Evolutionary conservation across 1,140 invertebrate genomes (phyloP), one percentile per base, ranked within the genome.

Genomic region (Drosophila pachea): DNA sequence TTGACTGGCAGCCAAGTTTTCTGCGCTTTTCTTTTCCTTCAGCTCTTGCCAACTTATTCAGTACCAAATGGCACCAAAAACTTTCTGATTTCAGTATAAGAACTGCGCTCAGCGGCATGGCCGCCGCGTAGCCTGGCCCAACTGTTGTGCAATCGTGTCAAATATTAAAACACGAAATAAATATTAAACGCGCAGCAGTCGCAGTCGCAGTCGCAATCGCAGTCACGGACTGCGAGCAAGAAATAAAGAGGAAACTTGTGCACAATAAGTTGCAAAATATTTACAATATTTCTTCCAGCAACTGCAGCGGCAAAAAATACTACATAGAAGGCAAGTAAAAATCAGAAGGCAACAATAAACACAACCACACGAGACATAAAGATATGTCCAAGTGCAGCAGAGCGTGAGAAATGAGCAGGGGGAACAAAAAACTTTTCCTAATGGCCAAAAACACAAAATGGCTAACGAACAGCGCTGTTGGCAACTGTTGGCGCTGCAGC

Each of bases 81-180:
- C 62, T 83, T 84, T 69, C 22, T 14, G 38, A 48, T 38, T 40
- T 9, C 9, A 22, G 47, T 33, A 33, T 36, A 56, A 48, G 55
- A 63, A 45, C 35, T 48, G 38, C 22, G 53, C n/a, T 22, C 31
- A 48, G 68, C 22, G 12, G 42, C 5, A 47, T 36, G 31, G n/a
- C 43, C 33, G 42, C 65, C 48, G 32, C 62, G 76, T 45, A 45
- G 65, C 40, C 48, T 62, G 43, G 54, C 59, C 62, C 72, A 83
- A 83, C 79, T 83, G 75, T 75, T 83, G 65, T 76, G 76, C 79
- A 86, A 84, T 77, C 81, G 82, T 86, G 82, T 86, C 81, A 86
- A 77, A 86, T 86, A 86, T 86, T 86, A 86, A 86, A 86, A 86
- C 81, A 86, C 86, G 81, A 86, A 86, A 86, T 86, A 86, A 84